A percentile compares a stretch with the other conserved stretches of the same genome.
These are phyloP conservation scores for Microcebus ravelobensis DNA, from an alignment of 2,113 vertebrate species.

Conservation along the genomic window DNA sequence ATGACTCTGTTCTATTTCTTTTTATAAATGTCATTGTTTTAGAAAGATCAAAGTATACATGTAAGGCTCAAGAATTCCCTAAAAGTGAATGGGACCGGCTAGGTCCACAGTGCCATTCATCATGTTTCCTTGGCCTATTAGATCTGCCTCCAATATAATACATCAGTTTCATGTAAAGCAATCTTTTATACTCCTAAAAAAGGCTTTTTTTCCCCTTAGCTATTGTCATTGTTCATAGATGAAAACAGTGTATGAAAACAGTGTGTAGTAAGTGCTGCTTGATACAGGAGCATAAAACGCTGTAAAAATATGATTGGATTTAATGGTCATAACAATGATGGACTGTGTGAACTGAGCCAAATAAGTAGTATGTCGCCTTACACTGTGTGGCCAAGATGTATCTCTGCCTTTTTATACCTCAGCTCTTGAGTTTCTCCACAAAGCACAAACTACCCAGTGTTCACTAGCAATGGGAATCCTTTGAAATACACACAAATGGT, in stretches of 20 bases:
- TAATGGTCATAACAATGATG: constrained; percentile 9
- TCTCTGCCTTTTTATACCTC: neutral
- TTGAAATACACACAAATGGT: neutral
- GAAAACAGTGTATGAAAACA: neutral
- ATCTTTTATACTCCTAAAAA: constrained; percentile 10
- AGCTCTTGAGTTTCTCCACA: neutral
- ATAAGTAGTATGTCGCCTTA: neutral
- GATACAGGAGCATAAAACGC: neutral
- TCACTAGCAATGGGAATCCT: neutral
- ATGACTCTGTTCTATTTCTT: neutral
- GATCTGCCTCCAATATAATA: neutral
- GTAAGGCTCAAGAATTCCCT: neutral
- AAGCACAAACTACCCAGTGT: neutral
- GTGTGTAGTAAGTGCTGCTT: neutral
- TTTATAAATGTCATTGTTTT: neutral
- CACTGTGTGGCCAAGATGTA: neutral
- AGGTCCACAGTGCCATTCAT: neutral
- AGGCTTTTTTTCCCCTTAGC: neutral
- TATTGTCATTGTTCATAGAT: neutral
- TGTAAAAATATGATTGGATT: constrained; percentile 45
- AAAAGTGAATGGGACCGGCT: neutral
- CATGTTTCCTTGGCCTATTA: neutral
- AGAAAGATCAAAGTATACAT: neutral
- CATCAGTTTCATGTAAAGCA: constrained; percentile 35
- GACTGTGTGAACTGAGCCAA: constrained; percentile 11